phyloP scores from a whole-genome alignment of 2,797 vertebrate genomes.

The Peromyscus melanophrys region DNA sequence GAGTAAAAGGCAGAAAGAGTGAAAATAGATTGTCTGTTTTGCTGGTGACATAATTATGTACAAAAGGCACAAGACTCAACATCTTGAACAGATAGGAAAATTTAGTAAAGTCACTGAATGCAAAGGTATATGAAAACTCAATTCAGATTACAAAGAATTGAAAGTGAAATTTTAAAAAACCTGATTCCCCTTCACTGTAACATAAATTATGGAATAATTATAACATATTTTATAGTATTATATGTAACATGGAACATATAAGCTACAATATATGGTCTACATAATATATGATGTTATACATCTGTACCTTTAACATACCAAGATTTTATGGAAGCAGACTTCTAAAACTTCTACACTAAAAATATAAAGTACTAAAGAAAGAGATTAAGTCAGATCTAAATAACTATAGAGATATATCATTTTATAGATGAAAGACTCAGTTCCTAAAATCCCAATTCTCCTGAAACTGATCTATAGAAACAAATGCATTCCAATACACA shows the following conservation, averaged over 20 bases:
- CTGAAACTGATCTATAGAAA: conserved; percentile 21
- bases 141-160: conserved; percentile 15
- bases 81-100: conserved; percentile 12
- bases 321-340: background rate
- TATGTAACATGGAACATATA: background rate
- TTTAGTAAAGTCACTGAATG: conserved; percentile 2
- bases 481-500: conserved; percentile 44
- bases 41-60: background rate
- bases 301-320: background rate
- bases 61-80: conserved; percentile 41
- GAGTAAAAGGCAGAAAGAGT: conserved; percentile 34
- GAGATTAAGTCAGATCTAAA: conserved; percentile 48
- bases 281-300: background rate
- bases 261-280: background rate
- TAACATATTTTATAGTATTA: background rate
- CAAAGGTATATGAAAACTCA: conserved; percentile 11
- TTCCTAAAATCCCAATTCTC: conserved; percentile 20
- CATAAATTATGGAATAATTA: conserved; percentile 48
- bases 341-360: conserved; percentile 25
- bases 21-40: conserved; percentile 34
- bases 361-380: conserved; percentile 20
- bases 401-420: conserved; percentile 19
- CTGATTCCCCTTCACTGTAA: conserved; percentile 5
- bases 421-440: conserved; percentile 47
- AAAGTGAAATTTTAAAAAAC: conserved; percentile 45